These are phyloP conservation scores for Malurus alboscapulatus DNA, from an alignment of 2,113 vertebrate genomes.

Conservation along the genomic window DNA sequence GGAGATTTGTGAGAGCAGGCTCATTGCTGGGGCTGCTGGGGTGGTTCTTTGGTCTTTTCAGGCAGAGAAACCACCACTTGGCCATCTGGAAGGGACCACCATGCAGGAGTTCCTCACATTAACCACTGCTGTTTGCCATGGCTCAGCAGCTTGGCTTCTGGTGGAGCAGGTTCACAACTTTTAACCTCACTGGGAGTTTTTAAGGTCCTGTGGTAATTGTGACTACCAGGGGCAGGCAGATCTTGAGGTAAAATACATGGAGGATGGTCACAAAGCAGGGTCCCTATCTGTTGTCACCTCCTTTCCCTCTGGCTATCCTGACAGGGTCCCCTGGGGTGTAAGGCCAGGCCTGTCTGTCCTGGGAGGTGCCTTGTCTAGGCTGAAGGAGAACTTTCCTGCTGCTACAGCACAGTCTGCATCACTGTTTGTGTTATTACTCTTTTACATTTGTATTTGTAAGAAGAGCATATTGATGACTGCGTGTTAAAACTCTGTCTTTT, in stretches of 20 bases:
- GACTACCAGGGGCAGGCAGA: neutral
- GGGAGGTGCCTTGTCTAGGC: neutral
- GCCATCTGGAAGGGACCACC: neutral
- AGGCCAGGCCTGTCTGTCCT: neutral
- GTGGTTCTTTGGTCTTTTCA: neutral
- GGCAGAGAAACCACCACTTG: neutral
- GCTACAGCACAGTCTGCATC: neutral
- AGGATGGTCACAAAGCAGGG: neutral
- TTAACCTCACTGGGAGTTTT: neutral
- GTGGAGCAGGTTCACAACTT: neutral
- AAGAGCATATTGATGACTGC: constrained; percentile 26
- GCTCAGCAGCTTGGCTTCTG: neutral
- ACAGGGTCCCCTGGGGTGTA: neutral
- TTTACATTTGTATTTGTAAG: constrained; percentile 30
- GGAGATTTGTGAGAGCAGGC: neutral
- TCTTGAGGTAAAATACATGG: neutral
- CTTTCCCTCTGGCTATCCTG: neutral
- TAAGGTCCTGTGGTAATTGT: neutral
- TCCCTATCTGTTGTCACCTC: neutral
- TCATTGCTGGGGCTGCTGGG: neutral
- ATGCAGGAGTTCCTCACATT: neutral
- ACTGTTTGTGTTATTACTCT: constrained; percentile 35
- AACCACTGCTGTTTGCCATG: neutral
- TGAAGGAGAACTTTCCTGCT: neutral
- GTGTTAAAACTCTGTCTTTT: constrained; percentile 46